A percentile compares a stretch with the other conserved stretches of the same genome.
Conservation (phyloP, 2,797 vertebrate species). For the Sylvilagus floridanus region DNA sequence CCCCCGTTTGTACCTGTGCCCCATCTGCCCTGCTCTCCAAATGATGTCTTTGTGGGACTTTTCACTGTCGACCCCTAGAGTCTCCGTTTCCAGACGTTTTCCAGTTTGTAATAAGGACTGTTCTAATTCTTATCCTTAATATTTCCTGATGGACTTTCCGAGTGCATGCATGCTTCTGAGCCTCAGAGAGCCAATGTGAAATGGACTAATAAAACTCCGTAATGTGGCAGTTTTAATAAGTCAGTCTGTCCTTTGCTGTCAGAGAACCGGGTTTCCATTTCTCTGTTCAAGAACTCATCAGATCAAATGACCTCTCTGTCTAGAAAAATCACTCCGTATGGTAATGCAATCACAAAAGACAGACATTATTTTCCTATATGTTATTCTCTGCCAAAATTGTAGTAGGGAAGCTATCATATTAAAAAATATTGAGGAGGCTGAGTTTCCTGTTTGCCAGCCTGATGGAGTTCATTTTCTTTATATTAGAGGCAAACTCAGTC, state of each 20-base stretch:
- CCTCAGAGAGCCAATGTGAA: constrained; percentile 65
- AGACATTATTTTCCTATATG: constrained; percentile 74
- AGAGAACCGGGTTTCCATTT: constrained; percentile 45
- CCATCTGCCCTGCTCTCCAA: constrained; percentile 3
- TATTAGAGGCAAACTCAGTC: neutral
- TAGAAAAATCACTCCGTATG: constrained; percentile 77
- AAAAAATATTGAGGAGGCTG: constrained; percentile 25
- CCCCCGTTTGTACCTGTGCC: neutral
- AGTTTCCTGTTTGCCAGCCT: constrained; percentile 48
- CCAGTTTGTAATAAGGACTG: constrained; percentile 55
- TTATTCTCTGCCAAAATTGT: constrained; percentile 77
- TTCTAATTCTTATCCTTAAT: constrained; percentile 73
- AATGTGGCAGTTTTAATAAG: constrained; percentile 73
- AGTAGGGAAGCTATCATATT: constrained; percentile 63
- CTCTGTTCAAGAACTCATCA: constrained; percentile 77
- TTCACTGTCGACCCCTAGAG: neutral
- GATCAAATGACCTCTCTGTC: constrained; percentile 74
- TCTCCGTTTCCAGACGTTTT: constrained; percentile 50
- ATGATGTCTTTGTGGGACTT: neutral
- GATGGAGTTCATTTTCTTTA: constrained; percentile 70
- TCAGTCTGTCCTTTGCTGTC: constrained; percentile 80
- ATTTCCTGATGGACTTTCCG: constrained; percentile 71
- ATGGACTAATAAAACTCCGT: constrained; percentile 77
- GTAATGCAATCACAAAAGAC: constrained; percentile 81
- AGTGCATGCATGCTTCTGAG: constrained; percentile 72